A percentile compares a stretch with the other conserved stretches of the same genome.
Conservation (phyloP, 2,797 vertebrate species). For the Miichthys miiuy region DNA sequence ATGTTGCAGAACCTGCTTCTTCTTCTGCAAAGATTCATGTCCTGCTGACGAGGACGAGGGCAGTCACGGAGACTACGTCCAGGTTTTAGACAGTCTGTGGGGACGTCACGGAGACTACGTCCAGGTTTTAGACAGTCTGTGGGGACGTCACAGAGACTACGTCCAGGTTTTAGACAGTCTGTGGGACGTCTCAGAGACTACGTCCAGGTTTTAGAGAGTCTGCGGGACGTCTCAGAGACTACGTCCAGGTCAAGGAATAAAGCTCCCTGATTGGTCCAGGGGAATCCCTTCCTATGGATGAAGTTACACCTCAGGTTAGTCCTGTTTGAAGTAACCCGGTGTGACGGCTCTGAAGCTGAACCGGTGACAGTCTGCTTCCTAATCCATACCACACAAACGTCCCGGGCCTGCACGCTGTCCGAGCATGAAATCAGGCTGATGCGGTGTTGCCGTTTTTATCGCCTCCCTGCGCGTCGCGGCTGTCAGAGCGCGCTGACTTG, state of each 20-base stretch:
- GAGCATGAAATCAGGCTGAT: slow-evolving; percentile 45
- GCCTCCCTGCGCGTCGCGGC: not conserved
- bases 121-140: too few species aligned
- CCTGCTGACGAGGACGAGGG: too few species aligned
- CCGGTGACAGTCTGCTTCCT: slow-evolving; percentile 18
- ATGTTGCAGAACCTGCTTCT: not conserved
- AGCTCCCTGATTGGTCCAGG: too few species aligned
- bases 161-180: too few species aligned
- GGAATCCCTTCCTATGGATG: not conserved
- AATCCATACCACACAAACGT: slow-evolving; percentile 6
- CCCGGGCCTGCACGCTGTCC: slow-evolving; percentile 4
- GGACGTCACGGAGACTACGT: too few species aligned
- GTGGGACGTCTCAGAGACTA: too few species aligned
- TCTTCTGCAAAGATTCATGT: not conserved
- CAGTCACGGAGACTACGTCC: too few species aligned
- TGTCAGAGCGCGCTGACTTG: slow-evolving; percentile 37
- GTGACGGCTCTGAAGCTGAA: not conserved
- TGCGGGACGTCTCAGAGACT: too few species aligned
- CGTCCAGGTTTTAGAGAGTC: too few species aligned
- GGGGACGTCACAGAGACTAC: too few species aligned
- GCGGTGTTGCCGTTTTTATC: slow-evolving; percentile 39
- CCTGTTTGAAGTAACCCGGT: not conserved
- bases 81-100: too few species aligned
- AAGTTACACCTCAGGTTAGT: not conserved
- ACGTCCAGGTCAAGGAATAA: not conserved